These are phyloP conservation scores for Lipophrys pholis DNA, from an alignment of 2,113 vertebrate species.

Conservation along the genomic window DNA sequence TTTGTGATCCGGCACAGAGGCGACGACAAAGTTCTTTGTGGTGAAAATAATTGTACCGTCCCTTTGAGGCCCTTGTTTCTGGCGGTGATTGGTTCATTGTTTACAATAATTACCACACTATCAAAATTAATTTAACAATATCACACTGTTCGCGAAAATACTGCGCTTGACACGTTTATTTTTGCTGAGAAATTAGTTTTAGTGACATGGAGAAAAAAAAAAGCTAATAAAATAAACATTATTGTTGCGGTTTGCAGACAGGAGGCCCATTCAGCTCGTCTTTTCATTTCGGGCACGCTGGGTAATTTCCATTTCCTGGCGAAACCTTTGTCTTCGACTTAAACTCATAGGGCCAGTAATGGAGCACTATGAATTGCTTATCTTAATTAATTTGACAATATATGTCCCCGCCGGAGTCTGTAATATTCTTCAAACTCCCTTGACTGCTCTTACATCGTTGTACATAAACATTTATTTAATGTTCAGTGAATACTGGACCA, in stretches of 20 bases:
- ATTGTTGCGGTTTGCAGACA: conserved; percentile 25
- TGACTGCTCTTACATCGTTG: neutral
- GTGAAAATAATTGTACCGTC: conserved; percentile 41
- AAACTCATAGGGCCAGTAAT: conserved; percentile 11
- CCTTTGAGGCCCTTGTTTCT: conserved; percentile 31
- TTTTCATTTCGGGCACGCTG: conserved; percentile 28
- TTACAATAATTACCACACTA: conserved; percentile 59
- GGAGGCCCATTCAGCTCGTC: conserved; percentile 18
- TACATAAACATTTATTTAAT: conserved; percentile 16
- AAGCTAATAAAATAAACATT: conserved; percentile 37
- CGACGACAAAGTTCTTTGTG: conserved; percentile 34
- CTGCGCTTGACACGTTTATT: conserved; percentile 19
- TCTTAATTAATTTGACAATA: conserved; percentile 44
- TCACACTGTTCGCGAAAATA: conserved; percentile 36
- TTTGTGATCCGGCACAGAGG: conserved; percentile 5
- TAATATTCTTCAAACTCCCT: conserved; percentile 8
- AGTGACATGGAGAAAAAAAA: conserved; percentile 24
- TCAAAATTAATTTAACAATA: conserved; percentile 39
- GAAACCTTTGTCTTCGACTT: conserved; percentile 27
- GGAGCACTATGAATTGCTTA: conserved; percentile 23
- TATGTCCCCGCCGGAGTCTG: conserved; percentile 11
- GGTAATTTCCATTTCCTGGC: conserved; percentile 36
- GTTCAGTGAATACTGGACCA: neutral
- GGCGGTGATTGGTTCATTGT: conserved; percentile 58
- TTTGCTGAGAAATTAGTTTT: conserved; percentile 48